A percentile compares a stretch with the other conserved stretches of the same genome.
These are phyloP conservation scores for Gavialis gangeticus DNA, from an alignment of 2,113 vertebrate genomes.

Conservation along the genomic window DNA sequence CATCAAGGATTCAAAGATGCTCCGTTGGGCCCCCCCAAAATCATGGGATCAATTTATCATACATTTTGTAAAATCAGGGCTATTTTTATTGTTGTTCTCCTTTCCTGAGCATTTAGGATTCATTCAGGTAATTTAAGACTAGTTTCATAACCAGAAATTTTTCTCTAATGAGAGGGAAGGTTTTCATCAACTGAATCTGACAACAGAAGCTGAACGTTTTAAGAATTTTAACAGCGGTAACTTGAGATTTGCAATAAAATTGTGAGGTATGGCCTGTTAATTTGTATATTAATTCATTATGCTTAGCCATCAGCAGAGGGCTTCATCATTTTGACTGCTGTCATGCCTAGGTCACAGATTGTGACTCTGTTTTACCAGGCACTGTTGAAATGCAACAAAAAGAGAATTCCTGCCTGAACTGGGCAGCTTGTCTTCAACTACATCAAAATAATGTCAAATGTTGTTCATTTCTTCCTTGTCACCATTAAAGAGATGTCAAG, in stretches of 20 bases:
- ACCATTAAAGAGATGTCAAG: too few species aligned
- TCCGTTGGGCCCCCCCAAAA: background rate
- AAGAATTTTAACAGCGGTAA: background rate
- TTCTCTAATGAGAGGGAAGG: background rate
- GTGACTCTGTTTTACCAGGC: background rate
- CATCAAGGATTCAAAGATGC: background rate
- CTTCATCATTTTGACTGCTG: background rate
- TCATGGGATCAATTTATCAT: too few species aligned
- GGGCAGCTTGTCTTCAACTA: too few species aligned
- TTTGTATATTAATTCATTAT: background rate
- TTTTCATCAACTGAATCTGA: background rate
- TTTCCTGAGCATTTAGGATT: background rate
- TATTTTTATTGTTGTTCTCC: background rate
- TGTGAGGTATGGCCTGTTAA: background rate
- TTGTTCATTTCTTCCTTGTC: too few species aligned
- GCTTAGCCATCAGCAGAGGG: background rate
- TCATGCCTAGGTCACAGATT: background rate
- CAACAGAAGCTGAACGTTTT: background rate
- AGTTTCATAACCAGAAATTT: background rate
- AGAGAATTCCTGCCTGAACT: too few species aligned
- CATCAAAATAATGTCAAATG: too few species aligned
- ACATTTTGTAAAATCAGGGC: too few species aligned
- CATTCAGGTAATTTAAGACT: background rate
- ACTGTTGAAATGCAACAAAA: background rate
- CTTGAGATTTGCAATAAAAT: background rate